phyloP scores from a whole-genome alignment of 2,797 vertebrate species.

The Loriculus beryllinus region DNA sequence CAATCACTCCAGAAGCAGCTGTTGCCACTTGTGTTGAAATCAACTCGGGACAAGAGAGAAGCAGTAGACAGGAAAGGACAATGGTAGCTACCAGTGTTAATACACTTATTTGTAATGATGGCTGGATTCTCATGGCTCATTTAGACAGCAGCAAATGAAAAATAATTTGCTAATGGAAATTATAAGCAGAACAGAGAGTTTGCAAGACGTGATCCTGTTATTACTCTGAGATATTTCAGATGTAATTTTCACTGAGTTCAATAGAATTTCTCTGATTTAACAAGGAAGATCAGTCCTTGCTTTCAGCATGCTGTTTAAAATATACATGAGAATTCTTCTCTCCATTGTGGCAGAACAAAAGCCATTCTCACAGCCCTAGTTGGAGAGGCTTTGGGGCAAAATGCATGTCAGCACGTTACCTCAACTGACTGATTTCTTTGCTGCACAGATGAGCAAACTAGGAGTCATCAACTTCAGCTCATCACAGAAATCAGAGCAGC shows the following conservation, averaged over 20 bases:
- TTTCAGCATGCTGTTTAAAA: conserved; percentile 21
- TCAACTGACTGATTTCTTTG: conserved; percentile 11
- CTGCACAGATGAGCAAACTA: conserved; percentile 15
- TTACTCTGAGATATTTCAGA: neutral
- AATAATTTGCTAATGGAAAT: conserved; percentile 1
- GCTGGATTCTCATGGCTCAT: neutral
- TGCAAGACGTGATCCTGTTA: neutral
- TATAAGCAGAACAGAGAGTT: neutral
- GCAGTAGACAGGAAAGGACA: neutral
- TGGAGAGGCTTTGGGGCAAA: conserved; percentile 10
- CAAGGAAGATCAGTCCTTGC: neutral
- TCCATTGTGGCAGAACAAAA: conserved; percentile 34
- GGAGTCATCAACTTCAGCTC: neutral
- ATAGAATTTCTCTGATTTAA: neutral
- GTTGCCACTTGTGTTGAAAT: neutral
- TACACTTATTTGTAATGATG: neutral
- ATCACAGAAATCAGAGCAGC: neutral
- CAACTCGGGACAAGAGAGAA: neutral
- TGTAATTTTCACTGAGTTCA: neutral
- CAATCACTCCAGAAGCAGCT: neutral
- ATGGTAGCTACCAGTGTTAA: neutral
- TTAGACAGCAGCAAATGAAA: conserved; percentile 3
- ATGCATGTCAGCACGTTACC: neutral
- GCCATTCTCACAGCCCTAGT: neutral
- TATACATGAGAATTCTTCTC: neutral